Evolutionary conservation across 2,888 invertebrate species (phyloP), one percentile per base, ranked within the genome.

Genomic region (Xylota sylvarum): DNA sequence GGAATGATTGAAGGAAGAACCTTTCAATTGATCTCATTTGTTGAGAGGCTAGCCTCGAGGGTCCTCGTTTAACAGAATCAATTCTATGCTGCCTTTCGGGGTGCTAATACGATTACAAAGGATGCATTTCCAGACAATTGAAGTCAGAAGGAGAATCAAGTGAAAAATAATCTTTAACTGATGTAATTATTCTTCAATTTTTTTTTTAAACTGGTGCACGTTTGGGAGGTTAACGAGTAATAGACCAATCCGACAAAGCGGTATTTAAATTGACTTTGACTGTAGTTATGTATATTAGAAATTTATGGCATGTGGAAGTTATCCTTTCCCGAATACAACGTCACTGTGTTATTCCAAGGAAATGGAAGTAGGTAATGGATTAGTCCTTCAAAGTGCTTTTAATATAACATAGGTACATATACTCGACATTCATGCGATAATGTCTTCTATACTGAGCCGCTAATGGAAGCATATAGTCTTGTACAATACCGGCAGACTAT

Each of bases 11-110:
- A 37, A 73, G 37, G 62, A 48, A 58, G 23, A 23, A 56, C 56
- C 50, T 37, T 46, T 48, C 56, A 65, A 65, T 76, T 76, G 56
- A 65, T 65, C 46, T 56, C 37, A 76, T 76, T 65, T 62, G 12
- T 40, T 37, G 17, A 32, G 30, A 55, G 27, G 10, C 6, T 12
- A 19, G 10, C 50, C 23, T 50, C 2, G 23, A 23, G 50, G 12
- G 23, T 23, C 0, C 50, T 50, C 4, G 23, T 50, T 23, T 50
- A 19, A 23, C 50, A 23, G 10, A 50, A 23, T 50, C 50, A 43
- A 43, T 14, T 43, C 14, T 5, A 14, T 43, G 12, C 3, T 10
- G 1, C 37, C 37, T 37, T 37, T 4, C 37, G 7, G 2, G 32
- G 4, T 32, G 32, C 32, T 32, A 3, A n/a, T 40, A 4, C n/a